Evolutionary conservation across 2,888 invertebrate genomes (phyloP).

Genomic region (Erebia ligea): DNA sequence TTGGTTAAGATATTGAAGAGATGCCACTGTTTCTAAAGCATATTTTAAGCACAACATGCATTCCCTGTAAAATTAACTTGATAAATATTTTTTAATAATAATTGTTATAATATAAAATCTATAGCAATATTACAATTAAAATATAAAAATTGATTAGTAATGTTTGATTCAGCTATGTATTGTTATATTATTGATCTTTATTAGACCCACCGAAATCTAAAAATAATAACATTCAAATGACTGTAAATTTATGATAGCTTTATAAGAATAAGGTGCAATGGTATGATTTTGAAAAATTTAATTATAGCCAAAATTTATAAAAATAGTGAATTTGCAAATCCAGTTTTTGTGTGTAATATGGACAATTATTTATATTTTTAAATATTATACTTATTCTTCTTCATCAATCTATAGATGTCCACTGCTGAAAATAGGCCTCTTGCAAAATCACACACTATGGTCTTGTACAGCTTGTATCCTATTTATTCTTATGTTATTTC

Average conservation of each 20-base stretch:
- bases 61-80: constrained; percentile 23
- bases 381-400: neutral
- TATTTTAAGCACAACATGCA: constrained; percentile 26
- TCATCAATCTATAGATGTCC: too few relatives aligned
- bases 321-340: constrained; percentile 12
- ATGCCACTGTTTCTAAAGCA: constrained; percentile 10
- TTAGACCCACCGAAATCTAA: constrained; percentile 38
- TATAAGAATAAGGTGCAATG: constrained; percentile 33
- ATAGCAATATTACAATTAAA: neutral
- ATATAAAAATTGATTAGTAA: neutral
- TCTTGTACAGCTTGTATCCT: too few relatives aligned
- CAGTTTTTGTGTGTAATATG: constrained; percentile 24
- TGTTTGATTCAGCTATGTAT: neutral
- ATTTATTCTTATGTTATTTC: neutral
- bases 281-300: constrained; percentile 28
- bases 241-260: constrained; percentile 31
- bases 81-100: neutral
- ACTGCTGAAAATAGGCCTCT: too few relatives aligned
- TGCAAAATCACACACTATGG: too few relatives aligned
- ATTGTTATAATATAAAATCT: neutral
- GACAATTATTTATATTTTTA: constrained; percentile 9
- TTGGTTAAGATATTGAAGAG: too few relatives aligned
- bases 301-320: constrained; percentile 23
- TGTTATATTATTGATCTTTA: constrained; percentile 3
- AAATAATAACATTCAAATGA: constrained; percentile 17